Base-by-base conservation (phyloP, 2,888 invertebrate species). In the Dryomyza anilis region DNA sequence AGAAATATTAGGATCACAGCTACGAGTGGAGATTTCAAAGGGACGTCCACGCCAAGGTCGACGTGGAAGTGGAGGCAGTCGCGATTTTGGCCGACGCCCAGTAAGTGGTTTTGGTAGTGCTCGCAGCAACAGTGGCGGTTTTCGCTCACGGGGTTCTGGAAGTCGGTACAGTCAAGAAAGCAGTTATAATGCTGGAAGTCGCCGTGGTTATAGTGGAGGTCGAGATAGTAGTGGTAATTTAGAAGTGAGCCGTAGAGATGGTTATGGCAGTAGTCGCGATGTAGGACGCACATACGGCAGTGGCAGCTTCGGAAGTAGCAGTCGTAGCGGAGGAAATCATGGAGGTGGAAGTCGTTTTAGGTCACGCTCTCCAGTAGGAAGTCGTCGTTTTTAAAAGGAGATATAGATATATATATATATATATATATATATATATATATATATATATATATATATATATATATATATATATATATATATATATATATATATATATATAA, bases 21-120 rank as follows among this genome's bases (percentile, higher is more conserved):
- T 95, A 72, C 88, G 94, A 77, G 95, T 95, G 68, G 95, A 95
- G 85, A 90, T 95, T 75, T 94, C 94, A 65, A 89, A 93, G 72
- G 92, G 92, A 74, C 88, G 92, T 71, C 89, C 91, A 70, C 88
- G 92, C 53, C 89, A 89, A 64, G 87, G 89, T 68, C 87, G 89
- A 70, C 84, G 86, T 5, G 84, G 86, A 53, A 84, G 85, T 52
- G 81, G 85, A 60, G 81, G 85, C 25, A 81, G 83, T 69, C 89
- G 73, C 12, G 85, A 86, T 64, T 81, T 82, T 68, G 80, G 83
- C 65, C 86, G 89, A 70, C 87, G 89, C 71, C 87, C 87, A 59
- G 85, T 88, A 67, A 81, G 85, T 21, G 81, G 83, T 69, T 83
- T 86, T 59, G 87, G 83, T 65, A 84, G 85, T 58, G 82, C 85